phyloP scores from a whole-genome alignment of 2,113 vertebrate genomes.

The Ascaphus truei region DNA sequence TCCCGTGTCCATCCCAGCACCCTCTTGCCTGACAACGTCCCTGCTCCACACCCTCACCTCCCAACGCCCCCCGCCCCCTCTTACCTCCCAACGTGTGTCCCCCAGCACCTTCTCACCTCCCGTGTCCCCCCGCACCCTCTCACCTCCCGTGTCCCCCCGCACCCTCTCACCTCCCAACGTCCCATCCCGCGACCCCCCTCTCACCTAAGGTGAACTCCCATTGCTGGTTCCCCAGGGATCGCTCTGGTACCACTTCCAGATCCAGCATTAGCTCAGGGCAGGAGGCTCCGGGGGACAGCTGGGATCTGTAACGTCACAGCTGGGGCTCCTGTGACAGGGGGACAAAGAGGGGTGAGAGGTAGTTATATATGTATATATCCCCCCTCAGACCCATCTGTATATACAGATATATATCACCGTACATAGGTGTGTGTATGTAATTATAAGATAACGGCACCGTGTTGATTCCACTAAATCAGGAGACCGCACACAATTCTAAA shows the following conservation, averaged over 20 bases:
- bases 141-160: too few relatives aligned
- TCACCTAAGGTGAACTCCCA: conserved; percentile 97
- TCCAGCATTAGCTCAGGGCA: conserved; percentile 90
- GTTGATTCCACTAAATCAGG: too few relatives aligned
- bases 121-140: too few relatives aligned
- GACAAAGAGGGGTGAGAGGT: neutral
- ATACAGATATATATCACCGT: neutral
- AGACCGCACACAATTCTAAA: too few relatives aligned
- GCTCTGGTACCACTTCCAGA: conserved; percentile 97
- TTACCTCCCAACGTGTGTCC: too few relatives aligned
- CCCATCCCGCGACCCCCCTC: conserved; percentile 30
- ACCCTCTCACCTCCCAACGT: too few relatives aligned
- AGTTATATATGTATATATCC: neutral
- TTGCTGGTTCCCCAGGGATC: conserved; percentile 98
- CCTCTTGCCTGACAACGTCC: too few relatives aligned
- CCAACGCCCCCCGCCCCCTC: too few relatives aligned
- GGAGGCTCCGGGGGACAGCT: conserved; percentile 21
- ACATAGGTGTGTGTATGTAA: neutral
- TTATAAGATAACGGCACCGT: neutral
- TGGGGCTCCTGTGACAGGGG: neutral
- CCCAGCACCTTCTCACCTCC: too few relatives aligned
- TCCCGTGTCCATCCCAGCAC: too few relatives aligned
- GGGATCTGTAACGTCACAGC: conserved; percentile 15
- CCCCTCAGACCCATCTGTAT: neutral
- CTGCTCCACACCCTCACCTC: too few relatives aligned